Evolutionary conservation across 2,113 vertebrate species (phyloP).

Genomic region (Chamaetylas fuelleborni): DNA sequence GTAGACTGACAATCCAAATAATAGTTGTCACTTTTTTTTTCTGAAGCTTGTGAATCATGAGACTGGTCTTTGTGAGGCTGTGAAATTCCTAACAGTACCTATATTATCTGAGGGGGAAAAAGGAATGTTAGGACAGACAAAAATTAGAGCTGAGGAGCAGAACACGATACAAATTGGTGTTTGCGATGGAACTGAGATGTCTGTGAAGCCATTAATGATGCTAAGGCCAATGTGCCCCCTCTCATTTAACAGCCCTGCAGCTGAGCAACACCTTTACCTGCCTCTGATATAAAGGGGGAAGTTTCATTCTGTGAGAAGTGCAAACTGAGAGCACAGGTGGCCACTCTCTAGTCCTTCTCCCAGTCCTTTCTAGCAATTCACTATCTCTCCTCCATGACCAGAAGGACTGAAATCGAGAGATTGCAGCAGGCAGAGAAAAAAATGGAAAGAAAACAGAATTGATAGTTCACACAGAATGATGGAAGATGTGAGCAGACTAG

Average conservation of each 20-base stretch:
- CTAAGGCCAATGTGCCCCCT: background rate
- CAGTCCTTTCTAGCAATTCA: background rate
- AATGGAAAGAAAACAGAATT: background rate
- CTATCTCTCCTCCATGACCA: background rate
- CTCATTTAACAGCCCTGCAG: background rate
- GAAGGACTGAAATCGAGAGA: background rate
- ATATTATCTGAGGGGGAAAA: background rate
- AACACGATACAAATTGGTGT: background rate
- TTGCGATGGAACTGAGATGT: background rate
- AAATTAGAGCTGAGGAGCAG: background rate
- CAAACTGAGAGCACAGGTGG: background rate
- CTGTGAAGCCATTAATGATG: background rate
- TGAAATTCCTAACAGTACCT: background rate
- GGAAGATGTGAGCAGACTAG: background rate
- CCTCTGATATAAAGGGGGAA: background rate
- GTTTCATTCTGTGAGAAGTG: background rate
- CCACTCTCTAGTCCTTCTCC: background rate
- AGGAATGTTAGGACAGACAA: background rate
- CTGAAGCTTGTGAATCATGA: background rate
- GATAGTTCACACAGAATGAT: background rate
- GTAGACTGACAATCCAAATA: background rate
- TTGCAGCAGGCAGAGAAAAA: background rate
- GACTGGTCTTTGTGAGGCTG: background rate
- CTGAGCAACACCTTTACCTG: background rate
- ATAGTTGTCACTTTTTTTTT: background rate